Evolutionary conservation across 2,888 invertebrate genomes (phyloP).

Genomic region (Sminthurides aquaticus): DNA sequence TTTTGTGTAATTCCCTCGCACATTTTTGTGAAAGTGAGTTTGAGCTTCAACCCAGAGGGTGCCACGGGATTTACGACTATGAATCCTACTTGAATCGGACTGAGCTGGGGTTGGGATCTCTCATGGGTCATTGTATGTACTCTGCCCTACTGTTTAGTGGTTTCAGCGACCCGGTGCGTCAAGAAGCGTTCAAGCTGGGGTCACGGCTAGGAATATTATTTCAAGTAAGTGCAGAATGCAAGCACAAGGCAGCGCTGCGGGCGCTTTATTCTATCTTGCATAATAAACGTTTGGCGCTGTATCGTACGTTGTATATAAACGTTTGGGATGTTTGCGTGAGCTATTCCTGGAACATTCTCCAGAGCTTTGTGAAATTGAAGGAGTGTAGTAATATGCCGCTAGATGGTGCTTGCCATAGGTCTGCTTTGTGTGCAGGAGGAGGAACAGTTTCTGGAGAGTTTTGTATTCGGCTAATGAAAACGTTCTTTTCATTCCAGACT

Average conservation of each 20-base stretch:
- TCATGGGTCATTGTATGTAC: conserved; percentile 19
- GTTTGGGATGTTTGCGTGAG: too few relatives aligned
- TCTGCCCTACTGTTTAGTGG: conserved; percentile 23
- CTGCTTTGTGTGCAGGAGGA: too few relatives aligned
- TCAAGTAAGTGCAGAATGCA: conserved; percentile 12
- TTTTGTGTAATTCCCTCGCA: conserved; percentile 20
- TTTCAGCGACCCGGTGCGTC: conserved; percentile 5
- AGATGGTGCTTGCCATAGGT: too few relatives aligned
- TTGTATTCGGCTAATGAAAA: too few relatives aligned
- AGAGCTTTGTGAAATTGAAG: too few relatives aligned
- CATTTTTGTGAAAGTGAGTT: conserved; percentile 28
- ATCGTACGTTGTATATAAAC: too few relatives aligned
- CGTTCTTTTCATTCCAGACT: conserved; percentile 15
- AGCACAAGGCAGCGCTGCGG: too few relatives aligned
- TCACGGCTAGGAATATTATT: conserved; percentile 18
- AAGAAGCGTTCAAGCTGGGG: conserved; percentile 15
- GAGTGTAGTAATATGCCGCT: too few relatives aligned
- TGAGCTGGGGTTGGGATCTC: conserved; percentile 18
- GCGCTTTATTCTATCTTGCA: too few relatives aligned
- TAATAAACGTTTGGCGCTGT: too few relatives aligned
- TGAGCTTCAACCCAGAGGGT: conserved; percentile 11
- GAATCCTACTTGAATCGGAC: conserved; percentile 16
- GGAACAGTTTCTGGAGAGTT: too few relatives aligned
- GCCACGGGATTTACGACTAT: conserved; percentile 7
- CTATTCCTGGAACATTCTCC: too few relatives aligned